Conservation (phyloP, 1,140 invertebrate genomes). For the Cephus cinctus region DNA sequence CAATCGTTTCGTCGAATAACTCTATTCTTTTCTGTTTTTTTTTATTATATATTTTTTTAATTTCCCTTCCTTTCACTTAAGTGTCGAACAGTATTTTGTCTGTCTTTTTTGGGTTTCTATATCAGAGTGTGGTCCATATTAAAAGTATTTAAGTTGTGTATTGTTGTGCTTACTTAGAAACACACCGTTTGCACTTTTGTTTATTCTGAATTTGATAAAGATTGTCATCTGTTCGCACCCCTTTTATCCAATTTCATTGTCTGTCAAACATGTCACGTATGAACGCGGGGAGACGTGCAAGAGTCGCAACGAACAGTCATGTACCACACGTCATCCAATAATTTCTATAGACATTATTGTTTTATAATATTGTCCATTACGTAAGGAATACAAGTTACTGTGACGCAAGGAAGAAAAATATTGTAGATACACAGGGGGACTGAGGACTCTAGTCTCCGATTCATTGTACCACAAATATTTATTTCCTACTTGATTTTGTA, state of each 20-base stretch:
- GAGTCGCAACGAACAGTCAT: too few relatives aligned
- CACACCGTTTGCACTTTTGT: conserved; percentile 3
- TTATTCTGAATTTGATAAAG: conserved; percentile 37
- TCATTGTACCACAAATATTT: conserved; percentile 45
- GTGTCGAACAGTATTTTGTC: too few relatives aligned
- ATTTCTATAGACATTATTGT: conserved; percentile 25
- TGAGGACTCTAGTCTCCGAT: conserved; percentile 43
- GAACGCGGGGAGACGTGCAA: too few relatives aligned
- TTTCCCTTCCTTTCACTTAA: too few relatives aligned
- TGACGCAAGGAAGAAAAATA: conserved; percentile 33
- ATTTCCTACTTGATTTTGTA: conserved; percentile 52
- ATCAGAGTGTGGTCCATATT: too few relatives aligned
- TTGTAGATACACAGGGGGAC: conserved; percentile 37
- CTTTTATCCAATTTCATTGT: conserved; percentile 13
- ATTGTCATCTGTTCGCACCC: conserved; percentile 35
- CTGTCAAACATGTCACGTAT: conserved; percentile 2
- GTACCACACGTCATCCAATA: too few relatives aligned
- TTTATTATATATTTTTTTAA: too few relatives aligned
- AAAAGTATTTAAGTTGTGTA: conserved; percentile 3
- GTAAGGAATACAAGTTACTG: conserved; percentile 30
- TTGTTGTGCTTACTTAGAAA: conserved; percentile 26
- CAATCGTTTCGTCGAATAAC: too few relatives aligned
- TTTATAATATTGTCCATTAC: too few relatives aligned
- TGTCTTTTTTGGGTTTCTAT: too few relatives aligned
- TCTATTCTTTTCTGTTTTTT: too few relatives aligned